Evolutionary conservation across 2,113 vertebrate species (phyloP).

Genomic region (Dipodomys stephensi): DNA sequence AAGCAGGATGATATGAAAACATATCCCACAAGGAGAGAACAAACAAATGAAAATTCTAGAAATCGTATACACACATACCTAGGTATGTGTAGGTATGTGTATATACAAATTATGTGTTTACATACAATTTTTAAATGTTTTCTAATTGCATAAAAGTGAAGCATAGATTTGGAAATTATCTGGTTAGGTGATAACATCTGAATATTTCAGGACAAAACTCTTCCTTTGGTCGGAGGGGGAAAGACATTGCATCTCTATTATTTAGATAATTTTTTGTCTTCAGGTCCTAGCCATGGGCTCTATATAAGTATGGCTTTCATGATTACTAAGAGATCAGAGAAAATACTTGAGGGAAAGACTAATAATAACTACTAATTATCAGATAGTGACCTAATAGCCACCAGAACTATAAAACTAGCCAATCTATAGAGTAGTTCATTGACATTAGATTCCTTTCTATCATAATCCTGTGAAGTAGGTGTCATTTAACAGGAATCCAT

Average conservation of each 20-base stretch:
- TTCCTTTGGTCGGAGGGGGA: neutral
- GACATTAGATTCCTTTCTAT: slow-evolving; percentile 1
- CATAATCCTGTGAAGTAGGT: neutral
- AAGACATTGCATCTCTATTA: neutral
- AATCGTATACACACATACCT: too few relatives aligned
- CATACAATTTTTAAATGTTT: slow-evolving; percentile 20
- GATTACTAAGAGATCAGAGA: neutral
- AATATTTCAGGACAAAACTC: slow-evolving; percentile 5
- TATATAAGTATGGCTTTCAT: neutral
- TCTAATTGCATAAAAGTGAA: slow-evolving; percentile 7
- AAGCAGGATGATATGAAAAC: neutral
- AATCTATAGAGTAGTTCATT: neutral
- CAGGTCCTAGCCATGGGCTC: neutral
- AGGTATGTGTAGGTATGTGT: neutral
- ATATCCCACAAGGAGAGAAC: neutral
- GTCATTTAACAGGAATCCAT: neutral
- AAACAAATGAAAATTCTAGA: too few relatives aligned
- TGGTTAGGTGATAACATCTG: neutral
- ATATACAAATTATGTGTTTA: neutral
- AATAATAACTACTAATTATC: neutral
- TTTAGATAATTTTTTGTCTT: slow-evolving; percentile 10
- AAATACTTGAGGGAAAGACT: slow-evolving; percentile 41
- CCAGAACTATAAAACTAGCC: too few relatives aligned
- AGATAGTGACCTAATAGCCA: neutral
- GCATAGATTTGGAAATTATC: neutral